phyloP scores from a whole-genome alignment of 2,113 vertebrate genomes.

The Takifugu flavidus region DNA sequence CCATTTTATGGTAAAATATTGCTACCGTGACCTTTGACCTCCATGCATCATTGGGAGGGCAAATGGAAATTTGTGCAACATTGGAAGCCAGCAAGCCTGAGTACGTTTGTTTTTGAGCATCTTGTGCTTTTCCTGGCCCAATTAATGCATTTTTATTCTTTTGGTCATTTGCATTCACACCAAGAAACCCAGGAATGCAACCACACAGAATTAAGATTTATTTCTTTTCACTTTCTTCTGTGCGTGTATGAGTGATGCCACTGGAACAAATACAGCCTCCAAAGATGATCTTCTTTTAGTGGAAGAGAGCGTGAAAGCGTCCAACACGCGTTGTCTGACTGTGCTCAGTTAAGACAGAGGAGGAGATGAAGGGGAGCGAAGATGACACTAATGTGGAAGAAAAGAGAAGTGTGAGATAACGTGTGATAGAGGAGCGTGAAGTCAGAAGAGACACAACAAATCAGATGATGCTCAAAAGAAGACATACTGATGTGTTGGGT shows the following conservation, averaged over 20 bases:
- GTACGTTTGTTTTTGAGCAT: too few relatives aligned
- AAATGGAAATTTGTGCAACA: too few relatives aligned
- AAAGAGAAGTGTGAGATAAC: neutral
- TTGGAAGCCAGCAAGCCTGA: too few relatives aligned
- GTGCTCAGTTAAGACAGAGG: neutral
- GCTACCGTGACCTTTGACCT: too few relatives aligned
- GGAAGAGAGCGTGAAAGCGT: neutral
- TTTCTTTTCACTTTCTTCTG: neutral
- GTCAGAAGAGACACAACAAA: conserved; percentile 10
- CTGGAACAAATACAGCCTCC: neutral
- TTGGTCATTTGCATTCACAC: too few relatives aligned
- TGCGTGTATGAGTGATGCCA: neutral
- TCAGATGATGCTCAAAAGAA: conserved; percentile 14
- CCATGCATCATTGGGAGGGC: too few relatives aligned
- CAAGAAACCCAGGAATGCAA: too few relatives aligned
- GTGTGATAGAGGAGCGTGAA: neutral
- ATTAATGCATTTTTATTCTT: too few relatives aligned
- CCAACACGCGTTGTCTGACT: neutral
- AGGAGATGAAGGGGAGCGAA: conserved; percentile 1
- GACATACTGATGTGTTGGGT: conserved; percentile 2
- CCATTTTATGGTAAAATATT: too few relatives aligned
- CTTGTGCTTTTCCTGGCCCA: too few relatives aligned
- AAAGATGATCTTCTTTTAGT: neutral
- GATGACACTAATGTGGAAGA: conserved; percentile 3
- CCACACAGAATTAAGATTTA: too few relatives aligned